A percentile compares a stretch with the other conserved stretches of the same genome.
Evolutionary conservation across 1,140 invertebrate species (phyloP).

Genomic region (Heliconius eleuchia): DNA sequence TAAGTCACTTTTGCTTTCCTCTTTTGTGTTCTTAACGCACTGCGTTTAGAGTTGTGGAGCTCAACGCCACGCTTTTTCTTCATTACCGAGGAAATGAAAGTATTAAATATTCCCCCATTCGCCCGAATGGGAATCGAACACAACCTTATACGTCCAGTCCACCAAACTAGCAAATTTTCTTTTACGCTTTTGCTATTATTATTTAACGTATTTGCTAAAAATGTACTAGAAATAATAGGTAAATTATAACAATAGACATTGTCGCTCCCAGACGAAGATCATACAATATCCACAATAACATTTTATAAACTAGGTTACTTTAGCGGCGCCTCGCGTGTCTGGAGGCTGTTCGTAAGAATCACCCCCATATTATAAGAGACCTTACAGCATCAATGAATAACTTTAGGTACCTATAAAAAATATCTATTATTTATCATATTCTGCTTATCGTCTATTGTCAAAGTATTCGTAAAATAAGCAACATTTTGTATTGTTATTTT

Average conservation of each 20-base stretch:
- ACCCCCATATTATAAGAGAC: slow-evolving; percentile 13
- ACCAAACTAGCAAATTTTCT: too few relatives aligned
- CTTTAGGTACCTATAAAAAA: background rate
- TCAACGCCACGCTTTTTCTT: too few relatives aligned
- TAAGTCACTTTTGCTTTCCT: too few relatives aligned
- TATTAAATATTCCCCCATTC: too few relatives aligned
- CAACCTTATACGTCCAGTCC: too few relatives aligned
- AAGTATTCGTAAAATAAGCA: background rate
- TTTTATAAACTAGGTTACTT: slow-evolving; percentile 26
- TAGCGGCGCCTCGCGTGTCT: slow-evolving; percentile 30
- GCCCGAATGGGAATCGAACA: too few relatives aligned
- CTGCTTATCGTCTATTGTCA: background rate
- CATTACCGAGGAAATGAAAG: too few relatives aligned
- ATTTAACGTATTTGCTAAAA: background rate
- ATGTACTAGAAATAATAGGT: background rate
- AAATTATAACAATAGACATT: slow-evolving; percentile 3
- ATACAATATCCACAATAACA: slow-evolving; percentile 16
- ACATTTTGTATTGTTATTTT: background rate
- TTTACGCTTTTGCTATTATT: background rate
- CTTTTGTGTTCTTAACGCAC: too few relatives aligned
- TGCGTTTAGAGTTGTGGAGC: too few relatives aligned
- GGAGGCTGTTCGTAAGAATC: slow-evolving; percentile 25
- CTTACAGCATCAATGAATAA: background rate
- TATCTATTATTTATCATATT: background rate
- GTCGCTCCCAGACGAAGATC: background rate